phyloP scores from a whole-genome alignment of 2,113 vertebrate genomes.

The Gasterosteus nipponicus region DNA sequence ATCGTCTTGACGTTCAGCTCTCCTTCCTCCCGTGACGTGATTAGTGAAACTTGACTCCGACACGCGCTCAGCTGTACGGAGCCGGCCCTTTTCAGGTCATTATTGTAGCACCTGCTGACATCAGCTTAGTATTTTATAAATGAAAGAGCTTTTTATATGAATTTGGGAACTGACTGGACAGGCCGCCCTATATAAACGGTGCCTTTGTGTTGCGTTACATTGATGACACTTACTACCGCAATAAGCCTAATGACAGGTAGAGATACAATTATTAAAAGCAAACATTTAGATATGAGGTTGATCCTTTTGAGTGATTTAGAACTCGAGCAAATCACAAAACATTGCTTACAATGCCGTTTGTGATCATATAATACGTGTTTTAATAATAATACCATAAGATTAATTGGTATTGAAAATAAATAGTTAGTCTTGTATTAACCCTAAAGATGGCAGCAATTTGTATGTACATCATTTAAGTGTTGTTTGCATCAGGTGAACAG shows the following conservation, averaged over 20 bases:
- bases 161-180: not conserved
- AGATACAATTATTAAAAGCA: not conserved
- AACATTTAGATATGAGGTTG: not conserved
- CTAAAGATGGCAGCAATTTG: not conserved
- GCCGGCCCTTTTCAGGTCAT: too few relatives aligned
- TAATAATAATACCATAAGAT: not conserved
- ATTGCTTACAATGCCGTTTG: not conserved
- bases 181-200: not conserved
- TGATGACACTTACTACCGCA: not conserved
- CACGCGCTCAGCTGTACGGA: not conserved
- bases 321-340: not conserved
- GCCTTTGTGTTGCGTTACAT: too few relatives aligned
- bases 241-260: not conserved
- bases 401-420: not conserved
- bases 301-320: not conserved
- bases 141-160: not conserved
- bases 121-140: not conserved
- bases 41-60: not conserved
- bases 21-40: not conserved
- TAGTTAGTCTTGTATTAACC: not conserved
- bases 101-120: not conserved
- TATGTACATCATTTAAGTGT: not conserved
- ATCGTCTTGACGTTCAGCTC: not conserved
- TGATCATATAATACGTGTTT: not conserved
- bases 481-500: not conserved